These are phyloP conservation scores for Temnothorax ravouxi DNA, from an alignment of 2,888 invertebrate genomes.

Conservation along the genomic window DNA sequence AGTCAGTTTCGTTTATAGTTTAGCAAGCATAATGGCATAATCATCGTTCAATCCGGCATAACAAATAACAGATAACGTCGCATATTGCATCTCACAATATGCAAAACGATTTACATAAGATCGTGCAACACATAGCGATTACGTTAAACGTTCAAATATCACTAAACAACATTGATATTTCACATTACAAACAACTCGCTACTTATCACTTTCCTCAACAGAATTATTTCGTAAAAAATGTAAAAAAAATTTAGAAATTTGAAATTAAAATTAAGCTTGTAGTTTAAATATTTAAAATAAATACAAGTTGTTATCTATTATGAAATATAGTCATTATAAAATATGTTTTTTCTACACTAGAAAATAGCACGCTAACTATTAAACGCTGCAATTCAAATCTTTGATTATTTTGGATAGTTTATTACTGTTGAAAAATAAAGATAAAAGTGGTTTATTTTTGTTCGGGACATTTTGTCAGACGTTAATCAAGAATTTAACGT, in stretches of 20 bases:
- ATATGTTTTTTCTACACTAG: too few relatives aligned
- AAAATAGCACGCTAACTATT: not conserved
- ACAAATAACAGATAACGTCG: conserved; percentile 62
- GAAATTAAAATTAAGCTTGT: not conserved
- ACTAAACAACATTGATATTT: not conserved
- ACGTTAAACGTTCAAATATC: not conserved
- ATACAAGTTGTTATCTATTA: too few relatives aligned
- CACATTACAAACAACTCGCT: not conserved
- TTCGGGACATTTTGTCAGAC: too few relatives aligned
- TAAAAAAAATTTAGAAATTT: not conserved
- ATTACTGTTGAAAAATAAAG: conserved; percentile 6
- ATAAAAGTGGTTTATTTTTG: too few relatives aligned
- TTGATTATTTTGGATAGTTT: conserved; percentile 17
- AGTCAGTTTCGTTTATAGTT: not conserved
- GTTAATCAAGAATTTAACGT: too few relatives aligned
- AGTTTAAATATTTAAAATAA: not conserved
- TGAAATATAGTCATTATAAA: too few relatives aligned
- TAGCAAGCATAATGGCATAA: not conserved
- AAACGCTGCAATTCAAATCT: not conserved
- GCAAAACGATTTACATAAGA: conserved; percentile 45
- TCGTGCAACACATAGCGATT: conserved; percentile 42
- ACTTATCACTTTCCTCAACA: not conserved
- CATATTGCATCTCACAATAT: conserved; percentile 15
- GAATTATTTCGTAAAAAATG: not conserved
- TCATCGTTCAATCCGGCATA: conserved; percentile 3